Percentiles rank a stretch among this genome's conserved stretches.
Evolutionary conservation across 1,140 invertebrate genomes (phyloP).

Genomic region (Pogonognathellus flavescens): DNA sequence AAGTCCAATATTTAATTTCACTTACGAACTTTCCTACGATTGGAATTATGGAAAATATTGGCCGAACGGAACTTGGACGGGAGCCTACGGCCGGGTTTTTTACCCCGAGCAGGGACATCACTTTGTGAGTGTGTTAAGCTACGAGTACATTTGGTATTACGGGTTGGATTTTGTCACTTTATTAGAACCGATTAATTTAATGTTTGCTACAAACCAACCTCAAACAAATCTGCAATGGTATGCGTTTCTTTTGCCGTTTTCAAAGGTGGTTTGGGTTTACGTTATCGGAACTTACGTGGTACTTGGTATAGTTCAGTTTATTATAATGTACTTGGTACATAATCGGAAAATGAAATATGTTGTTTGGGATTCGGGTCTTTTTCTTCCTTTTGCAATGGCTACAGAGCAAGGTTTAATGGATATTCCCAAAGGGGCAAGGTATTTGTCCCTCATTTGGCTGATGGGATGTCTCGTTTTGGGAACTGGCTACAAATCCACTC

Average conservation of each 20-base stretch:
- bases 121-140: neutral
- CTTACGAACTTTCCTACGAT: neutral
- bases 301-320: neutral
- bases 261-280: neutral
- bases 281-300: neutral
- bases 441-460: neutral
- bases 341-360: neutral
- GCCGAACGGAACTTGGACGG: constrained; percentile 20
- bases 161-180: neutral
- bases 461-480: neutral
- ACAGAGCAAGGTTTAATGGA: neutral
- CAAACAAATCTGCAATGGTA: neutral
- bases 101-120: neutral
- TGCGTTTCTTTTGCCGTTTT: constrained; percentile 7
- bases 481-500: constrained; percentile 27
- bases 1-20: neutral
- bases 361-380: neutral
- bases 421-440: neutral
- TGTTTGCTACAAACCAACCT: constrained; percentile 5
- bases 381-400: constrained; percentile 4
- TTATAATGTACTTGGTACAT: neutral
- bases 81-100: neutral
- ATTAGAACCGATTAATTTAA: neutral
- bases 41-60: constrained; percentile 1
- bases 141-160: neutral